Percentiles rank a stretch among this genome's conserved stretches.
Evolutionary conservation across 2,797 vertebrate species (phyloP).

Genomic region (Hippopotamyrus pictus): DNA sequence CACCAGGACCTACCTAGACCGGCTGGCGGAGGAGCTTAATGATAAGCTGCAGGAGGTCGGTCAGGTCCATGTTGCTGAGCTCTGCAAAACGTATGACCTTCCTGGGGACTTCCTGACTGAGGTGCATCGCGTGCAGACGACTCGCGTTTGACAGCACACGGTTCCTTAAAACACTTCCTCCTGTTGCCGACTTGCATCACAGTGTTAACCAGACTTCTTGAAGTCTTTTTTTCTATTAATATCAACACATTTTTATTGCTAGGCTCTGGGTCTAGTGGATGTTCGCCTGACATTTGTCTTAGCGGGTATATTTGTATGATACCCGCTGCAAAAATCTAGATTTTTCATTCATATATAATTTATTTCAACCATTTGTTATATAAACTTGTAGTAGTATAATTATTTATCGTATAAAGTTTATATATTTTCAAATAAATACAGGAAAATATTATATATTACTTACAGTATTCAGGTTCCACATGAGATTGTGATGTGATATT

Average conservation of each 20-base stretch:
- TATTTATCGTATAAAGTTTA: neutral
- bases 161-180: neutral
- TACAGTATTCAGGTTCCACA: neutral
- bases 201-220: neutral
- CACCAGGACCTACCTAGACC: constrained; percentile 76
- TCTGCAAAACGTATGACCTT: constrained; percentile 86
- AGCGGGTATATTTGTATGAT: neutral
- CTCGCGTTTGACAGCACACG: neutral
- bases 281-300: neutral
- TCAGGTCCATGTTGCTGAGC: constrained; percentile 81
- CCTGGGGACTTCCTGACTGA: constrained; percentile 86
- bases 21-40: constrained; percentile 87
- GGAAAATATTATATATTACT: neutral
- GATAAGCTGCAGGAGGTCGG: constrained; percentile 92
- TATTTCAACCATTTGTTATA: neutral
- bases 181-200: neutral
- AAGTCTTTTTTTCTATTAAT: neutral
- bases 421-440: neutral
- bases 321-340: neutral
- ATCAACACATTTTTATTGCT: neutral
- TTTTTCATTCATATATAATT: neutral
- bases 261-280: neutral
- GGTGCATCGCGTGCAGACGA: constrained; percentile 52
- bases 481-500: neutral
- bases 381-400: neutral